Base-by-base conservation (phyloP, 2,888 invertebrate genomes). In the Branchellion lobata region DNA sequence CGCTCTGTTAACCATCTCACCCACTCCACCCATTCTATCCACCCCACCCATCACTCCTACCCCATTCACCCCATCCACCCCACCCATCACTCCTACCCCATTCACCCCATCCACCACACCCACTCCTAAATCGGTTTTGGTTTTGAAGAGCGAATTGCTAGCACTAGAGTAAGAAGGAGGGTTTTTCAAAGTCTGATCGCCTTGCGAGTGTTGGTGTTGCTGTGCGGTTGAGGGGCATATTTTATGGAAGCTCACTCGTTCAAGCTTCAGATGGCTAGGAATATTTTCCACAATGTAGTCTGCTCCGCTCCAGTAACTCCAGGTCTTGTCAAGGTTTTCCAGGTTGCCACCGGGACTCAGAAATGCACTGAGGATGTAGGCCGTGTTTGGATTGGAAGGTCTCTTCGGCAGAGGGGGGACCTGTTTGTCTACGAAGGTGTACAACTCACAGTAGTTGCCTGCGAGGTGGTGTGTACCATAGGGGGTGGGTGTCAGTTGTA, bases 221-320 rank as follows among this genome's bases (percentile, higher is more conserved):
- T n/a, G n/a, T n/a, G n/a, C n/a, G n/a, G n/a, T n/a, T n/a, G n/a
- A n/a, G n/a, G n/a, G 47, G 24, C 61, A 57, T 18, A 82, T 80
- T 79, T 84, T 85, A 78, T 85, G 83, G 79, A 85, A 84, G 47
- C 85, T 85, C 61, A 85, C 81, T 8, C 85, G 82, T 57, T 85
- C 82, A n/a, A 85, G 83, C 75, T 84, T 84, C 69, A 85, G 81
- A n/a, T 82, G 82, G n/a, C 80, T 81, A 0, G 85, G 85, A 80
- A 84, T 84, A 81, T 84, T 84, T 84, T 85, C 84, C 8, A 85
- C 82, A 31, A 85, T 84, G 75, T 82, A 85, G 61, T 85, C 84
- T 5, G 85, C 85, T 14, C 85, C 85, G 79, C 84, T 85, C 85
- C 85, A 85, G 14, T 83, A 84, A 80, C 84, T 83, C 85, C 85